Evolutionary conservation across 2,797 vertebrate species (phyloP).

Genomic region (Oreochromis grahami): DNA sequence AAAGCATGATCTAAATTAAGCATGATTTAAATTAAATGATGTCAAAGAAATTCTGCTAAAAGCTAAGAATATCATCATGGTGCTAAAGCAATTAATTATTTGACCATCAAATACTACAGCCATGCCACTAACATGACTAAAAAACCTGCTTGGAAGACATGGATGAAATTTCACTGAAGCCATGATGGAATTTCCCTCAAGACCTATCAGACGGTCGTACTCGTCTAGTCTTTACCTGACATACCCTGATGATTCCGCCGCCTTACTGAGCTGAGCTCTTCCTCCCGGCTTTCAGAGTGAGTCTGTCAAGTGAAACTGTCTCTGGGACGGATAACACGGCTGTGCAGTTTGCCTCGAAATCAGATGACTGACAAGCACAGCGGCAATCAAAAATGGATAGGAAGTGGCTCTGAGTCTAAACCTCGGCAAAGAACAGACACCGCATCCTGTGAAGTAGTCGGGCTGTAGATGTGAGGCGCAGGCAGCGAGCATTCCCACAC

Average conservation of each 20-base stretch:
- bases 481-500: background rate
- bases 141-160: background rate
- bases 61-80: background rate
- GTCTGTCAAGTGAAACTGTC: slow-evolving; percentile 53
- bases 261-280: slow-evolving; percentile 29
- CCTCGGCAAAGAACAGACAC: slow-evolving; percentile 6
- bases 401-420: slow-evolving; percentile 19
- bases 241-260: slow-evolving; percentile 33
- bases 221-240: slow-evolving; percentile 29
- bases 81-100: background rate
- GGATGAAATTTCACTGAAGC: background rate
- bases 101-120: background rate
- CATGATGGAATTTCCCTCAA: background rate
- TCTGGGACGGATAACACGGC: slow-evolving; percentile 31
- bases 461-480: background rate
- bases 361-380: slow-evolving; percentile 45
- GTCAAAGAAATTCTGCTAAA: background rate
- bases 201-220: background rate
- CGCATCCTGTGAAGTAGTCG: background rate
- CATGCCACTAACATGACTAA: background rate
- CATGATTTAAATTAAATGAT: background rate
- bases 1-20: no score
- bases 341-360: slow-evolving; percentile 12
- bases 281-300: slow-evolving; percentile 30
- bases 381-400: slow-evolving; percentile 47